phyloP scores from a whole-genome alignment of 2,888 invertebrate species.

The Rhamphomyia laevipes region DNA sequence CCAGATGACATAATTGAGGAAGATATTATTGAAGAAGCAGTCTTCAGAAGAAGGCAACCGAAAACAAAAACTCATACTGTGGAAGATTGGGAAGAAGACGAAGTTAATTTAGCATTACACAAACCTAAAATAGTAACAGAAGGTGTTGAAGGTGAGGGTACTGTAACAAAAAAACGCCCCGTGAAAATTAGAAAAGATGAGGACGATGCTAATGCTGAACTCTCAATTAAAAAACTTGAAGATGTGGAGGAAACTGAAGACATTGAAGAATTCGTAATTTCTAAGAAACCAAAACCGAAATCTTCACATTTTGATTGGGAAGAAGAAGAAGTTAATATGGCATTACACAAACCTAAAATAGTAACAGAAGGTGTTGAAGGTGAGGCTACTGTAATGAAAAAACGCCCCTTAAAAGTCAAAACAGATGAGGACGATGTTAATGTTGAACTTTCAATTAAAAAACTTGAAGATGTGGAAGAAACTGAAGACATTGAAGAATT shows the following conservation, averaged over 20 bases:
- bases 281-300: constrained; percentile 43
- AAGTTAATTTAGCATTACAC: constrained; percentile 30
- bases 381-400: constrained; percentile 34
- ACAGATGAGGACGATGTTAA: constrained; percentile 26
- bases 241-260: constrained; percentile 39
- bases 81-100: constrained; percentile 26
- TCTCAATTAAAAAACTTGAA: constrained; percentile 29
- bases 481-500: constrained; percentile 43
- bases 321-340: constrained; percentile 31
- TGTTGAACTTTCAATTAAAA: constrained; percentile 34
- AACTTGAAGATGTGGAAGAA: constrained; percentile 31
- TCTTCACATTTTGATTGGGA: no score
- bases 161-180: constrained; percentile 33
- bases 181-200: constrained; percentile 26
- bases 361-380: constrained; percentile 37
- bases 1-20: constrained; percentile 46
- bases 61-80: constrained; percentile 21
- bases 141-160: constrained; percentile 36
- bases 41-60: constrained; percentile 27
- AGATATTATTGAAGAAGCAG: constrained; percentile 33
- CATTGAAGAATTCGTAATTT: constrained; percentile 42
- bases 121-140: constrained; percentile 37
- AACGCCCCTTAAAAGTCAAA: constrained; percentile 25
- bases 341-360: constrained; percentile 34
- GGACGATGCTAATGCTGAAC: constrained; percentile 28